Conservation (phyloP, 1,140 invertebrate genomes). For the Leptopilina clavipes region DNA sequence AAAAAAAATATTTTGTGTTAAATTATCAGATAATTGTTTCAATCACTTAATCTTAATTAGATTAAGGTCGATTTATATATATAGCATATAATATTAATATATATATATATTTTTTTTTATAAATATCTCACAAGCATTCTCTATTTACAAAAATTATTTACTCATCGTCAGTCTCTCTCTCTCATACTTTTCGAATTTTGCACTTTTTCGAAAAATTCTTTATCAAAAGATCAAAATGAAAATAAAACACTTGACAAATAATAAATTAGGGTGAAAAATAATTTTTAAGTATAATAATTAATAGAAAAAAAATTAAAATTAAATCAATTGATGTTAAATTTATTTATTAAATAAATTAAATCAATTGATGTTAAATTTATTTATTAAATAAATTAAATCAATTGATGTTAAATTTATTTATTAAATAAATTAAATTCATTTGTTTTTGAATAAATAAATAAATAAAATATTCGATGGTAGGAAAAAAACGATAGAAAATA, state of each 20-base stretch:
- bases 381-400: too few species aligned
- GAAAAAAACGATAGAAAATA: neutral
- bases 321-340: too few species aligned
- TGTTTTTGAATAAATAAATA: too few species aligned
- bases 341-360: too few species aligned
- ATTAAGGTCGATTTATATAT: constrained; percentile 50
- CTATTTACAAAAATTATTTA: constrained; percentile 64
- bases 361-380: too few species aligned
- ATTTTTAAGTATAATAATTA: too few species aligned
- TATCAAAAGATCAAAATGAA: too few species aligned
- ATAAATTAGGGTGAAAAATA: too few species aligned
- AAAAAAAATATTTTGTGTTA: constrained; percentile 44
- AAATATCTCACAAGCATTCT: constrained; percentile 67
- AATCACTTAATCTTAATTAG: constrained; percentile 35
- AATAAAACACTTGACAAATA: too few species aligned
- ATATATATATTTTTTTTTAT: constrained; percentile 57
- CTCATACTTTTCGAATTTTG: constrained; percentile 44
- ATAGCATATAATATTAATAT: constrained; percentile 47
- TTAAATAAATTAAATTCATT: too few species aligned
- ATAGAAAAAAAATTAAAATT: too few species aligned
- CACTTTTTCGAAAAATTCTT: constrained; percentile 39
- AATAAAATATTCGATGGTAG: neutral
- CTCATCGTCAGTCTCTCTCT: constrained; percentile 42
- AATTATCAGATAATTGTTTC: constrained; percentile 51
- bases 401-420: too few species aligned